phyloP scores from a whole-genome alignment of 2,888 invertebrate genomes.

The Pterostichus niger region DNA sequence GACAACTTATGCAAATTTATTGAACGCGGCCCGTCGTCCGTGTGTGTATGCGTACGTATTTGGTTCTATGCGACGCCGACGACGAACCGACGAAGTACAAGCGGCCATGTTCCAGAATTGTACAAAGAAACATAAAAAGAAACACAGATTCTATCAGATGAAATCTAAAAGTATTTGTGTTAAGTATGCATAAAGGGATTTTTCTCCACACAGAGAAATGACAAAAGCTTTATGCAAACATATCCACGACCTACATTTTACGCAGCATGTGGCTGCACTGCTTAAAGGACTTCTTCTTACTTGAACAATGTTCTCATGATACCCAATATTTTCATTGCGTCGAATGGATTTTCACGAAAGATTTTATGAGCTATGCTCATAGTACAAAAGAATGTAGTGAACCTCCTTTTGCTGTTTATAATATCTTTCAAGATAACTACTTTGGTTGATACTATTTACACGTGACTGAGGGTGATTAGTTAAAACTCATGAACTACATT shows the following conservation, averaged over 20 bases:
- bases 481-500: too few species aligned
- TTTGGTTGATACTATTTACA: too few species aligned
- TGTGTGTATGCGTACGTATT: slow-evolving; percentile 27
- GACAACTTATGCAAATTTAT: slow-evolving; percentile 67
- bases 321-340: not conserved
- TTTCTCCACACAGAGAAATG: slow-evolving; percentile 17
- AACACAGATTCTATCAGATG: slow-evolving; percentile 48
- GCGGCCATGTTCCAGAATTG: slow-evolving; percentile 43
- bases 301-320: not conserved
- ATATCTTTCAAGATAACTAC: too few species aligned
- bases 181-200: slow-evolving; percentile 49
- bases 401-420: too few species aligned
- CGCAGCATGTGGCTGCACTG: not conserved
- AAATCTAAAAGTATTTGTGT: slow-evolving; percentile 29
- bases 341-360: too few species aligned
- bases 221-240: slow-evolving; percentile 20
- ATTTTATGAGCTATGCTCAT: too few species aligned
- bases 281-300: not conserved
- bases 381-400: too few species aligned
- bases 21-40: slow-evolving; percentile 47
- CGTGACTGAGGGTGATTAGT: too few species aligned
- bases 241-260: not conserved
- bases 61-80: slow-evolving; percentile 20
- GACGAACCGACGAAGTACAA: not conserved
- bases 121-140: slow-evolving; percentile 52